Percentiles rank a stretch among this genome's conserved stretches.
Evolutionary conservation across 2,797 vertebrate genomes (phyloP).

Genomic region (Smutsia temminckii): DNA sequence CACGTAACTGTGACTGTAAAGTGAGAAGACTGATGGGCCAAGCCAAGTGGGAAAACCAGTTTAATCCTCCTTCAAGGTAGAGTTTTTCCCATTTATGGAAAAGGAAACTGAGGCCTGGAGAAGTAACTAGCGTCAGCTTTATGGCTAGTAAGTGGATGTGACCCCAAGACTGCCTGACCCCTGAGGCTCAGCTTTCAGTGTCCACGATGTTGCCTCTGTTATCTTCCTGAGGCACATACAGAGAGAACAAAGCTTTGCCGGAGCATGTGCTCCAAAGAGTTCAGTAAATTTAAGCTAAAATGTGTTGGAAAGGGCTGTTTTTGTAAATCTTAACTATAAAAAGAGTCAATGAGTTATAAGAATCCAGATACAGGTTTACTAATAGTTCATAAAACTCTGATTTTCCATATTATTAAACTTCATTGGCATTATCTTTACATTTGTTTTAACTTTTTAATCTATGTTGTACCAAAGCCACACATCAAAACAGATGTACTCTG

Average conservation of each 20-base stretch:
- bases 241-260: background rate
- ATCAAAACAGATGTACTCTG: background rate
- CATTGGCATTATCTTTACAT: conserved; percentile 9
- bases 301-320: background rate
- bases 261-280: background rate
- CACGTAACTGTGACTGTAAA: conserved; percentile 41
- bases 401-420: conserved; percentile 16
- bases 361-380: background rate
- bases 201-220: background rate
- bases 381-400: background rate
- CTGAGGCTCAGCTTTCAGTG: background rate
- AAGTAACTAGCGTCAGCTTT: background rate
- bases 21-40: background rate
- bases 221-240: background rate
- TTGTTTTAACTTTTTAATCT: conserved; percentile 32
- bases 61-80: conserved; percentile 32
- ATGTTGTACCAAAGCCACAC: background rate
- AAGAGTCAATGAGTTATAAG: background rate
- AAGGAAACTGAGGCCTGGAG: conserved; percentile 18
- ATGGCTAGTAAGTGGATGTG: background rate
- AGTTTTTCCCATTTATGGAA: conserved; percentile 44
- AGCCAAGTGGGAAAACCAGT: conserved; percentile 49
- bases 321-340: background rate
- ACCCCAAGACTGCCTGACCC: background rate
- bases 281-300: background rate